A percentile compares a stretch with the other conserved stretches of the same genome.
phyloP scores from a whole-genome alignment of 2,797 vertebrate genomes.

The Selene dorsalis region DNA sequence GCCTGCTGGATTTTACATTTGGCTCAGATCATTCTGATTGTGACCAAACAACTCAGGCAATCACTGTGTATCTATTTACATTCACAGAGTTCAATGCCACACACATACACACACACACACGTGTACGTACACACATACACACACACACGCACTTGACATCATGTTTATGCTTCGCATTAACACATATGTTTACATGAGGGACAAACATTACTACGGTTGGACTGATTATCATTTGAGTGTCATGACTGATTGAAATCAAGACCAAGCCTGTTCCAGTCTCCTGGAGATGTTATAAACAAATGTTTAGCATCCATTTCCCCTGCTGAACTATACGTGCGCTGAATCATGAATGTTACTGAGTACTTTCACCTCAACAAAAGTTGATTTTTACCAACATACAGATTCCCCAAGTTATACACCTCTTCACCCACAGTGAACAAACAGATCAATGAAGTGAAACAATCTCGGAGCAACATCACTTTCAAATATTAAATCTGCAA shows the following conservation, averaged over 20 bases:
- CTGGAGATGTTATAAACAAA: constrained; percentile 1
- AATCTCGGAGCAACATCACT: neutral
- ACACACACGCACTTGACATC: neutral
- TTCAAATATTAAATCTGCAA: neutral
- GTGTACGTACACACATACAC: too few species aligned
- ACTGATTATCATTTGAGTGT: constrained; percentile 32
- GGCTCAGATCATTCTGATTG: constrained; percentile 69
- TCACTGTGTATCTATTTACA: constrained; percentile 59
- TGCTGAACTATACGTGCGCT: neutral
- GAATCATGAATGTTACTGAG: constrained; percentile 3
- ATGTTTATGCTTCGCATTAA: constrained; percentile 18
- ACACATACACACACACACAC: neutral
- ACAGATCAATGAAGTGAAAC: constrained; percentile 8
- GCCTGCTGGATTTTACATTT: constrained; percentile 66
- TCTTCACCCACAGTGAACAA: neutral
- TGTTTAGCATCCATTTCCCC: neutral
- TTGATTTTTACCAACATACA: neutral
- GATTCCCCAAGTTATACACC: neutral
- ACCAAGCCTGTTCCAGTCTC: constrained; percentile 3
- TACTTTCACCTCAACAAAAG: neutral
- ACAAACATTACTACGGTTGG: neutral
- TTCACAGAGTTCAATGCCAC: constrained; percentile 29
- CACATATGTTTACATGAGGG: constrained; percentile 2
- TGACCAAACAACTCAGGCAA: constrained; percentile 70
- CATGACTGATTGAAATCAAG: constrained; percentile 6